Evolutionary conservation across 2,113 vertebrate genomes (phyloP), one percentile per base, ranked within the genome.

Genomic region (Xiphophorus hellerii): DNA sequence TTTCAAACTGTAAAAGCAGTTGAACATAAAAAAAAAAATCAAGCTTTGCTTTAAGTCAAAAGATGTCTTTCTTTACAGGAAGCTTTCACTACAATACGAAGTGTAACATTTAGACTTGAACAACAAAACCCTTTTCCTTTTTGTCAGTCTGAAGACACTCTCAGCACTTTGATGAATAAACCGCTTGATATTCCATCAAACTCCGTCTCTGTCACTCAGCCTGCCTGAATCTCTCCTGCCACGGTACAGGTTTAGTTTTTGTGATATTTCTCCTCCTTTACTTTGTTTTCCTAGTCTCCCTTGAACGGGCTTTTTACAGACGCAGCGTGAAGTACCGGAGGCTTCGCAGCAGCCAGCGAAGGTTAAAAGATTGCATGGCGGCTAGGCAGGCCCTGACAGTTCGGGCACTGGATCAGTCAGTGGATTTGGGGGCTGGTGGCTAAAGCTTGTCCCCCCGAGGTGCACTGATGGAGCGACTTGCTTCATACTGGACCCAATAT

Each of bases 361-460:
- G 81, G 85, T 73, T 90, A 84, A 87, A 88, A 90, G 79, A 86
- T 89, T 89, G 86, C 73, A 62, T 62, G n/a, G 78, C 28, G 78
- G 83, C 84, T 84, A 89, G 87, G 83, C 86, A 88, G 86, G 86
- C 85, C 69, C 87, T 35, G 79, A 89, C 83, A 81, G 89, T 87
- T 89, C 89, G 92, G 93, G 93, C 93, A 94, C 88, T 84, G 90
- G 93, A 94, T 94, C 93, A 94, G 89, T 93, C 90, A 88, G 89
- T 90, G 79, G 91, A 91, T 92, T 92, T 92, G 85, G 74, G 71
- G 78, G 76, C 85, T 81, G 82, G 85, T 89, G 88, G 87, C 86
- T 88, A 79, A 87, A 88, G 87, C 87, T 86, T 73, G 89, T 88
- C 91, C 73, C 92, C 73, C 88, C 86, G 71, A 83, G 92, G 91